phyloP scores from a whole-genome alignment of 1,140 invertebrate species.

The Drosophila obscura region DNA sequence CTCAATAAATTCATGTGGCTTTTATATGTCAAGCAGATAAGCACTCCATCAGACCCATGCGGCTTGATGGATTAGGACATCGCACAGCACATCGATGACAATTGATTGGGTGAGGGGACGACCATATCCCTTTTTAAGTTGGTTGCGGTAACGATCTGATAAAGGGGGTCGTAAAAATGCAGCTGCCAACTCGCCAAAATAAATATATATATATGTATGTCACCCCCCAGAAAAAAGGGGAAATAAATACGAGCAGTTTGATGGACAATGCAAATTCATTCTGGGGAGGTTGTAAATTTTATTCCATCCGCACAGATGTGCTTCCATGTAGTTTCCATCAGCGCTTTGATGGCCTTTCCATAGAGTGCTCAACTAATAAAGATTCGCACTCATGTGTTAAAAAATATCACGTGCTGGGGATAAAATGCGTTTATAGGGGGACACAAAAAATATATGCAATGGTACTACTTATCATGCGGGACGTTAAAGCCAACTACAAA shows the following conservation, averaged over 20 bases:
- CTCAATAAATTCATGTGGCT: conserved; percentile 52
- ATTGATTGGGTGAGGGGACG: conserved; percentile 28
- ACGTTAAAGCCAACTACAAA: conserved; percentile 43
- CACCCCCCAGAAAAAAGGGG: not conserved
- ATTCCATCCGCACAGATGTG: conserved; percentile 43
- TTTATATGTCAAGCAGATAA: conserved; percentile 35
- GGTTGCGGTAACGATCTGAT: conserved; percentile 7
- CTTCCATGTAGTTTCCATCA: conserved; percentile 6
- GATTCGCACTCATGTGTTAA: conserved; percentile 38
- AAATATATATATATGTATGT: conserved; percentile 4
- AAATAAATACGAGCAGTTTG: conserved; percentile 26
- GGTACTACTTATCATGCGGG: conserved; percentile 4
- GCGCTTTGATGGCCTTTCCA: conserved; percentile 51
- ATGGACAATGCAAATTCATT: conserved; percentile 41
- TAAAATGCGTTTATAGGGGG: conserved; percentile 68
- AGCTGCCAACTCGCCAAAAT: conserved; percentile 23
- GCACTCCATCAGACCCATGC: conserved; percentile 22
- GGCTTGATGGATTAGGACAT: conserved; percentile 35
- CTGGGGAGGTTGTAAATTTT: conserved; percentile 36
- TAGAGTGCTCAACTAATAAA: conserved; percentile 69
- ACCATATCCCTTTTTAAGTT: conserved; percentile 26
- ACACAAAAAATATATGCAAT: conserved; percentile 42
- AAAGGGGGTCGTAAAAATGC: conserved; percentile 46
- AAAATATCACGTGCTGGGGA: conserved; percentile 63
- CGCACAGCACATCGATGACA: conserved; percentile 32